Percentiles rank a stretch among this genome's conserved stretches.
Conservation (phyloP, 2,888 invertebrate species). For the Chirona hameri region DNA sequence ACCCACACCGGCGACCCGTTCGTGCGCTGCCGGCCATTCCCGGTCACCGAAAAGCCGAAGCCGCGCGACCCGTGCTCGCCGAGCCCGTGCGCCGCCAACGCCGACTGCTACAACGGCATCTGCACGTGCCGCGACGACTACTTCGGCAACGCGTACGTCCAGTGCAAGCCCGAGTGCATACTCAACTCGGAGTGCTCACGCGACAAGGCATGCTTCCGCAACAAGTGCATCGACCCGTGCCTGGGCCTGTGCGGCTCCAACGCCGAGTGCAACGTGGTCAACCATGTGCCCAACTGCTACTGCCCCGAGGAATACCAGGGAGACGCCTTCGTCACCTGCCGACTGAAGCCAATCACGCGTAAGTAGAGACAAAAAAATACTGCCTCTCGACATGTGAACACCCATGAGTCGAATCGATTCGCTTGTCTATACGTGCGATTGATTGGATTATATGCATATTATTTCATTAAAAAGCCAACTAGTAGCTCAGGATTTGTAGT, state of each 20-base stretch:
- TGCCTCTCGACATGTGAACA: too few relatives aligned
- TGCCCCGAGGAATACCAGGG: conserved; percentile 54
- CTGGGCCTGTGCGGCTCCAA: conserved; percentile 61
- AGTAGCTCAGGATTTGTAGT: too few relatives aligned
- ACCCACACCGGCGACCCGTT: conserved; percentile 74
- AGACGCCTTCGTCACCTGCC: conserved; percentile 41
- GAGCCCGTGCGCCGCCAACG: conserved; percentile 73
- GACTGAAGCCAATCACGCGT: conserved; percentile 24
- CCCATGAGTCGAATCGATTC: too few relatives aligned
- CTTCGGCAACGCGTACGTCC: conserved; percentile 66
- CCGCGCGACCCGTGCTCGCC: conserved; percentile 65
- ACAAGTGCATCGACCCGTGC: conserved; percentile 44
- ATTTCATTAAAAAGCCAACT: too few relatives aligned
- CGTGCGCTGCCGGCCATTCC: conserved; percentile 56
- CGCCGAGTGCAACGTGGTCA: conserved; percentile 68
- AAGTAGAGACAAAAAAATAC: background rate
- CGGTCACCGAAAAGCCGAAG: conserved; percentile 27
- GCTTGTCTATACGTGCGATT: too few relatives aligned
- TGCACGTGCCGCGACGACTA: conserved; percentile 74
- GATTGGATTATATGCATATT: too few relatives aligned
- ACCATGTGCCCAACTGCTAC: conserved; percentile 72
- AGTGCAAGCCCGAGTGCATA: conserved; percentile 58
- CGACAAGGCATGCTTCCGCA: conserved; percentile 61
- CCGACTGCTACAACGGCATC: conserved; percentile 70
- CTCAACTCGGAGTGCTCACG: conserved; percentile 69